A percentile compares a stretch with the other conserved stretches of the same genome.
Conservation (phyloP, 2,797 vertebrate genomes). For the Periparus ater region DNA sequence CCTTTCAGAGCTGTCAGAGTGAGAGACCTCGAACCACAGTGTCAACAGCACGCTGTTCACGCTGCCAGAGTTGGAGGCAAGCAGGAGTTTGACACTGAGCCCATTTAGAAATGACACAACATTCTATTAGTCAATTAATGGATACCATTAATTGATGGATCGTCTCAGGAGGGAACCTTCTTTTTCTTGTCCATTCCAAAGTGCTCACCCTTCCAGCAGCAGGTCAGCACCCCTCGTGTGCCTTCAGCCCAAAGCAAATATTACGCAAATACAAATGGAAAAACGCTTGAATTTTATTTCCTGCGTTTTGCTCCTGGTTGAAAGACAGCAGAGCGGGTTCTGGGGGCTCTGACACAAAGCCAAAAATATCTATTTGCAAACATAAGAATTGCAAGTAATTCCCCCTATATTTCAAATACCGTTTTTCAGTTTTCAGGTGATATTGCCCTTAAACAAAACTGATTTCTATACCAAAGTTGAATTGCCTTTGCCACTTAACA, state of each 20-base stretch:
- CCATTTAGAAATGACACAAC: not conserved
- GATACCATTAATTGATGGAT: not conserved
- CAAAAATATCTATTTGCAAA: not conserved
- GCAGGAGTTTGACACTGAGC: not conserved
- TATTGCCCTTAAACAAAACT: not conserved
- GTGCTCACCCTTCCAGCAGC: not conserved
- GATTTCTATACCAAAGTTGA: not conserved
- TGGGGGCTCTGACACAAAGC: not conserved
- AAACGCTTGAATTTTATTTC: not conserved
- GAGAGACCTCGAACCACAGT: not conserved
- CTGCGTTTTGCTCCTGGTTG: not conserved
- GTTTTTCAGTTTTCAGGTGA: not conserved
- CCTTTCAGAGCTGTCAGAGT: slow-evolving; percentile 21
- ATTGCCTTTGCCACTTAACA: not conserved
- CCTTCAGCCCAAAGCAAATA: not conserved
- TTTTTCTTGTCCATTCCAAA: not conserved
- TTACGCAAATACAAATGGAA: not conserved
- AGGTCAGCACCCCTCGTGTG: rapidly evolving
- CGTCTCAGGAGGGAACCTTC: not conserved
- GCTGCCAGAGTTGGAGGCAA: not conserved
- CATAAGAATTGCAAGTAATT: not conserved
- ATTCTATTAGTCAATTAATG: not conserved
- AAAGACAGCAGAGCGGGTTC: not conserved
- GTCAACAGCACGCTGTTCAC: not conserved
- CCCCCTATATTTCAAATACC: not conserved